Conservation (phyloP, 2,797 vertebrate genomes). For the Sciurus carolinensis region DNA sequence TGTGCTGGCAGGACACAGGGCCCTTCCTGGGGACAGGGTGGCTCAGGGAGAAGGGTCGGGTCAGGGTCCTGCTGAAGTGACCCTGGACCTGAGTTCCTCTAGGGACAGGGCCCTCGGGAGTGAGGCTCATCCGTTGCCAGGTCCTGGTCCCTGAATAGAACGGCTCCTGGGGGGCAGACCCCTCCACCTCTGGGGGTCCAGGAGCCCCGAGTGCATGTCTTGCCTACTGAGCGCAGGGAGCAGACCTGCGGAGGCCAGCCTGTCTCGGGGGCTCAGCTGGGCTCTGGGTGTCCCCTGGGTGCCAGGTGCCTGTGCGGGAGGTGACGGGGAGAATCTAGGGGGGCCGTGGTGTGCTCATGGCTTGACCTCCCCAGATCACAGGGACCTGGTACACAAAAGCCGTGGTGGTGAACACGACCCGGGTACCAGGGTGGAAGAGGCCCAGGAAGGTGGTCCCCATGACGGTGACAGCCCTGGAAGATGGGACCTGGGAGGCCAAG, state of each 20-base stretch:
- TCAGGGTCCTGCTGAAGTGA: not conserved
- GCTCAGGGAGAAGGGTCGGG: not conserved
- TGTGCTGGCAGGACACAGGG: no score
- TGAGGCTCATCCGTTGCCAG: rapidly evolving
- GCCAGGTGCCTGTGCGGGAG: rapidly evolving
- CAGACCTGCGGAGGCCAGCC: not conserved
- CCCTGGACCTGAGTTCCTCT: not conserved
- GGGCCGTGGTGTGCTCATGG: rapidly evolving
- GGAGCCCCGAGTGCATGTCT: rapidly evolving
- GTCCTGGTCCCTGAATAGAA: no score
- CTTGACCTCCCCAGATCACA: not conserved
- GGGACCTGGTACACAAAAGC: constrained; percentile 47
- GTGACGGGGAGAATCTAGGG: rapidly evolving
- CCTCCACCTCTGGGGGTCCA: not conserved
- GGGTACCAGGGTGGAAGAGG: no score
- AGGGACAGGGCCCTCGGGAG: not conserved
- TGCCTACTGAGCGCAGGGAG: rapidly evolving
- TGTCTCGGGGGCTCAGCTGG: not conserved
- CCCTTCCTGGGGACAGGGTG: no score
- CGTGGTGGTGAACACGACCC: rapidly evolving
- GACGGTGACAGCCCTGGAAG: not conserved
- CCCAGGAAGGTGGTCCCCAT: not conserved
- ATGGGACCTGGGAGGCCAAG: not conserved
- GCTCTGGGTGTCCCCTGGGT: rapidly evolving
- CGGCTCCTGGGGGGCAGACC: not conserved